Base-by-base conservation (phyloP, 1,140 invertebrate species). In the Maniola jurtina region DNA sequence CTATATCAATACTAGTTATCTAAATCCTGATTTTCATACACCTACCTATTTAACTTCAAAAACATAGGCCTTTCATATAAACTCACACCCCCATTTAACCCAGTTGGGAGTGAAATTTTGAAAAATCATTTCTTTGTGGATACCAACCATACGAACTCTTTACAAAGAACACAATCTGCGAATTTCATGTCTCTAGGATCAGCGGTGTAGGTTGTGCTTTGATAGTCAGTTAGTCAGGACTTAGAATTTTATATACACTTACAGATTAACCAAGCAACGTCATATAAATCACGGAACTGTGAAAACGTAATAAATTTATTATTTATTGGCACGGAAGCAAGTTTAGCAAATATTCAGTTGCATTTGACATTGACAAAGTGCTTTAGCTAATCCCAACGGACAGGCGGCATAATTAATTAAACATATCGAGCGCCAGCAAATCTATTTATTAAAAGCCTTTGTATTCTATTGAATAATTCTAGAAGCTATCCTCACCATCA, bases 341-440 rank as follows among this genome's bases (percentile, higher is more conserved):
- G 61, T 60, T 68, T 58, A 48, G 56, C 48, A 68, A 71, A 71
- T 71, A 71, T 67, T 67, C 65, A 63, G 63, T 70, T 71, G 69
- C 57, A 67, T 66, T 48, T 67, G 69, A 71, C 69, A 64, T 64
- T 71, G 69, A 71, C 61, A 71, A 71, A 71, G 64, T 67, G 57
- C 57, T 60, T 64, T 33, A 61, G 62, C 64, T 71, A 71, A 71
- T 71, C 64, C 61, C 60, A 58, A 60, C 61, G 48, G 69, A 71
- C 66, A 71, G 56, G 64, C 60, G 58, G 57, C 52, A 66, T 67
- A 71, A 71, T 67, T 71, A 71, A 71, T 71, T 66, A 71, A 71
- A 71, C 65, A 71, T 71, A 71, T 71, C 42, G 64, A 62, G 33
- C 48, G 47, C 48, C 25, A n/a, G 25, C 45, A n/a, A 54, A 38